These are phyloP conservation scores for Caenorhabditis wallacei DNA, from an alignment of 2,888 invertebrate species.

Conservation along the genomic window DNA sequence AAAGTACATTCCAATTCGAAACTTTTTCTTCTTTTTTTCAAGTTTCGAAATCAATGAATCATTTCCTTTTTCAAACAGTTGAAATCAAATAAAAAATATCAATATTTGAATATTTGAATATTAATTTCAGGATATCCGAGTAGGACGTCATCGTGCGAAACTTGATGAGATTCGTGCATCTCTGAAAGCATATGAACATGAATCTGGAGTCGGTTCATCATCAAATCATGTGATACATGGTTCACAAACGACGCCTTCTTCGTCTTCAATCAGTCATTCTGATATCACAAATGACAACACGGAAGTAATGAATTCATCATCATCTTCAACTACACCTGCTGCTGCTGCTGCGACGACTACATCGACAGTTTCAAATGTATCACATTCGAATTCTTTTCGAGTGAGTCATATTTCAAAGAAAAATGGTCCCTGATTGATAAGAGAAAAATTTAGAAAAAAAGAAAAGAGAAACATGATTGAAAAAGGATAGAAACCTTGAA, in stretches of 20 bases:
- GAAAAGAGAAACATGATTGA: background rate
- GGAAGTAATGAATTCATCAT: constrained; percentile 42
- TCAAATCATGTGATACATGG: constrained; percentile 34
- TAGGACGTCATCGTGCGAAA: constrained; percentile 81
- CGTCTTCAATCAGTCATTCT: constrained; percentile 48
- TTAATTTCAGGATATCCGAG: constrained; percentile 70
- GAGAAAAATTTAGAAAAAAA: background rate
- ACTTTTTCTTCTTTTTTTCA: background rate
- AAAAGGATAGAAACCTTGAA: background rate
- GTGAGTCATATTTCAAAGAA: constrained; percentile 46
- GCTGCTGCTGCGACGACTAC: constrained; percentile 33
- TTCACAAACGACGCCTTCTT: constrained; percentile 40
- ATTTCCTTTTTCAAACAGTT: background rate
- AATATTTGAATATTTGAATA: background rate
- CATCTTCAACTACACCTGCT: constrained; percentile 26
- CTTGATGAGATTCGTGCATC: constrained; percentile 80
- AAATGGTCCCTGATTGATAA: constrained; percentile 2
- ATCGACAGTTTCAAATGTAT: constrained; percentile 35
- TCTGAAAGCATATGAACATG: constrained; percentile 77
- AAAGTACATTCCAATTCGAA: constrained; percentile 9
- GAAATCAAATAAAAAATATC: background rate
- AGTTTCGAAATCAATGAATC: constrained; percentile 36
- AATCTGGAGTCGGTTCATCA: constrained; percentile 16
- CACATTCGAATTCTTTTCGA: constrained; percentile 58
- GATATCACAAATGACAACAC: constrained; percentile 49